Conservation (phyloP, 2,797 vertebrate genomes). For the Takifugu ocellatus region DNA sequence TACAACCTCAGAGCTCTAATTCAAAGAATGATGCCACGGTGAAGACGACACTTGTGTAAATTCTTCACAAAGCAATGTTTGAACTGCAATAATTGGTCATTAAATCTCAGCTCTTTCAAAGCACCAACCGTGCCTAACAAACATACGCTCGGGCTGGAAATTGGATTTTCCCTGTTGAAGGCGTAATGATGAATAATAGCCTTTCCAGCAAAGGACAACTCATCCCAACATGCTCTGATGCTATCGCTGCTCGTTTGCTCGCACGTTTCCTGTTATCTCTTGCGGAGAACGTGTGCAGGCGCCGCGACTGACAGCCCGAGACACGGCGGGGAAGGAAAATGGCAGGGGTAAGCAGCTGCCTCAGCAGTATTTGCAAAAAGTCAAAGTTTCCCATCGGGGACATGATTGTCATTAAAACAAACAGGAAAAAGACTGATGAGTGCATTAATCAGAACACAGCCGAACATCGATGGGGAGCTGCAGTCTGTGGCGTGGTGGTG, state of each 20-base stretch:
- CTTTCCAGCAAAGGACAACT: constrained; percentile 66
- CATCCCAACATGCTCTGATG: constrained; percentile 55
- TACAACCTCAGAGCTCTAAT: constrained; percentile 14
- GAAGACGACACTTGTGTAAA: no score
- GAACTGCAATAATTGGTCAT: constrained; percentile 40
- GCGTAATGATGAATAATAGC: constrained; percentile 62
- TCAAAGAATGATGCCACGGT: neutral
- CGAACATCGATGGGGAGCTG: constrained; percentile 45
- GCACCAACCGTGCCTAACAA: constrained; percentile 34
- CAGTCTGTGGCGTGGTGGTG: constrained; percentile 49
- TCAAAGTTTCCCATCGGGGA: constrained; percentile 71
- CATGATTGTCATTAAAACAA: constrained; percentile 77
- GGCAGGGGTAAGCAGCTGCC: constrained; percentile 61
- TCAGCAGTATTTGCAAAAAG: constrained; percentile 85
- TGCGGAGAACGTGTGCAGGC: constrained; percentile 29
- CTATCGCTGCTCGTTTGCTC: constrained; percentile 61
- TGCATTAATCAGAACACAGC: constrained; percentile 81
- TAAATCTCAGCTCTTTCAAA: constrained; percentile 15
- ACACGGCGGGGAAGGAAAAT: constrained; percentile 40
- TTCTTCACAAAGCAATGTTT: constrained; percentile 39
- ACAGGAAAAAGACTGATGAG: constrained; percentile 82
- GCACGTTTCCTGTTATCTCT: constrained; percentile 45
- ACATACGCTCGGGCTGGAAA: constrained; percentile 43
- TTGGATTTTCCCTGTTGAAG: constrained; percentile 57
- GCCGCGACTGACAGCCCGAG: constrained; percentile 51